Evolutionary conservation across 1,140 invertebrate species (phyloP).

Genomic region (Sesamia nonagrioides): DNA sequence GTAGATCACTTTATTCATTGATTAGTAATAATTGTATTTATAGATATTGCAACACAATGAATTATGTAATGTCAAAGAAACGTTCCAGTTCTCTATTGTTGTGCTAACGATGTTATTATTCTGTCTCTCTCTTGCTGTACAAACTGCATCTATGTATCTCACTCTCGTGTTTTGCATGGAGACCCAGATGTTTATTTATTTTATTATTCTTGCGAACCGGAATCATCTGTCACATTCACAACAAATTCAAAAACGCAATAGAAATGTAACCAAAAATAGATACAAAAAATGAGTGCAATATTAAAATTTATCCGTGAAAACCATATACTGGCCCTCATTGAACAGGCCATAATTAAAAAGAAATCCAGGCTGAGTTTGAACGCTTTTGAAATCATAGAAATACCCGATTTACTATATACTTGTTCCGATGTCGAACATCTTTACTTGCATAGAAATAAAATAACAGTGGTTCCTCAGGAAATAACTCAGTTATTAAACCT

Average conservation of each 20-base stretch:
- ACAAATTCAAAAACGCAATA: constrained; percentile 79
- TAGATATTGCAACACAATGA: constrained; percentile 1
- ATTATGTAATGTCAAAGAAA: constrained; percentile 35
- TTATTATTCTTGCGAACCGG: constrained; percentile 15
- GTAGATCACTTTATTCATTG: not conserved
- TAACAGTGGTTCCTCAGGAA: constrained; percentile 82
- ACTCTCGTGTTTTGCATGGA: constrained; percentile 7
- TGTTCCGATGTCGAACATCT: constrained; percentile 88
- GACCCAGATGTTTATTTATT: constrained; percentile 47
- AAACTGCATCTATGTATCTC: not conserved
- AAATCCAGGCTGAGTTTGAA: constrained; percentile 88
- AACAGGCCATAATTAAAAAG: constrained; percentile 88
- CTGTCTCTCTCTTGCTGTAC: not conserved
- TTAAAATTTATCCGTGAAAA: constrained; percentile 89
- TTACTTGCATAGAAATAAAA: constrained; percentile 89
- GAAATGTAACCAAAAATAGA: constrained; percentile 80
- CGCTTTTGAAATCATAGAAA: constrained; percentile 88
- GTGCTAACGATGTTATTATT: constrained; percentile 5
- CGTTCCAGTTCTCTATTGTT: not conserved
- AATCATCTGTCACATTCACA: constrained; percentile 37
- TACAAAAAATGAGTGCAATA: constrained; percentile 87
- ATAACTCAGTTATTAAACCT: constrained; percentile 79
- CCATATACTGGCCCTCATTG: constrained; percentile 89
- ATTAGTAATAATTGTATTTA: not conserved
- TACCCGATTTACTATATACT: constrained; percentile 86